A percentile compares a stretch with the other conserved stretches of the same genome.
Conservation (phyloP, 2,797 vertebrate species). For the Sciaenops ocellatus region DNA sequence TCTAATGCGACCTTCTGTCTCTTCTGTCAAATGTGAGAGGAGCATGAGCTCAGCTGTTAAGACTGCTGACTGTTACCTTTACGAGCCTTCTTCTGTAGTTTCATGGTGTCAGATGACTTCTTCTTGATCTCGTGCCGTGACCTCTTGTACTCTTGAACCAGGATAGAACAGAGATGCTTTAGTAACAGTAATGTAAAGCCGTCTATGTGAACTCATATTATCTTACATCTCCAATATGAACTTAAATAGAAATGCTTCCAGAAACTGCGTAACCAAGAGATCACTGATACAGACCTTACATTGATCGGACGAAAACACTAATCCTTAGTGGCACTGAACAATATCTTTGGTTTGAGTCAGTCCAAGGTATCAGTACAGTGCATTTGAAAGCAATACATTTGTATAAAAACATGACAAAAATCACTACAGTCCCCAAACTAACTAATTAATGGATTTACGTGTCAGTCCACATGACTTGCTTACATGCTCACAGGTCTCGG, state of each 20-base stretch:
- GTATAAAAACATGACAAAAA: neutral
- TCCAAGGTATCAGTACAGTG: neutral
- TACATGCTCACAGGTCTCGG: too few relatives aligned
- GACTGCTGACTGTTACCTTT: conserved; percentile 89
- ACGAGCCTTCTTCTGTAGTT: conserved; percentile 97
- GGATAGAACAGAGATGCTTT: conserved; percentile 45
- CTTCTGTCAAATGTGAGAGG: neutral
- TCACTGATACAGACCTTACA: neutral
- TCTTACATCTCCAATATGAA: conserved; percentile 4
- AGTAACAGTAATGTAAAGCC: conserved; percentile 40
- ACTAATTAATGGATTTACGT: too few relatives aligned
- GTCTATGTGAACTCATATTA: conserved; percentile 1
- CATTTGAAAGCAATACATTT: neutral
- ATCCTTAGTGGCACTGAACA: neutral
- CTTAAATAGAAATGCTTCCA: neutral
- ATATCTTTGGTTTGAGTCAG: neutral
- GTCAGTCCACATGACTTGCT: too few relatives aligned
- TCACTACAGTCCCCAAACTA: too few relatives aligned
- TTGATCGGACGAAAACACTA: neutral
- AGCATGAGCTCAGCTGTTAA: neutral
- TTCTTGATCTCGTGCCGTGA: conserved; percentile 99
- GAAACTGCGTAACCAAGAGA: neutral
- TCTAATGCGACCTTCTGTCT: conserved; percentile 8
- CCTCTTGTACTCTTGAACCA: conserved; percentile 93
- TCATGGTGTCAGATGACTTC: conserved; percentile 97